Conservation (phyloP, 2,888 invertebrate genomes). For the Drosophila mayaguana region DNA sequence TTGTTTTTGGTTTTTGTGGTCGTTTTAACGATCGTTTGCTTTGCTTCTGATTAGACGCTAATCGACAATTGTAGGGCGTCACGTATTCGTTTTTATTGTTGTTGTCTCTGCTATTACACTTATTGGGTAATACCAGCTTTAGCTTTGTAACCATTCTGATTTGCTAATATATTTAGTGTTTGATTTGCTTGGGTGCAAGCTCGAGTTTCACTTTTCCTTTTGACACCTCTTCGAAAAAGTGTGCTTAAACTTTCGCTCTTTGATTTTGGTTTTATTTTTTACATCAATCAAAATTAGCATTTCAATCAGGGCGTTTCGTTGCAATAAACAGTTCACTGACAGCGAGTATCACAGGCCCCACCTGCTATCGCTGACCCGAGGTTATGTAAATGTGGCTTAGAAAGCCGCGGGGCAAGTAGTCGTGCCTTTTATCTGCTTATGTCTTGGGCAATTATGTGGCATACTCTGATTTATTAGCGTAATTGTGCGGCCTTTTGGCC, state of each 20-base stretch:
- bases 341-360: constrained; percentile 21
- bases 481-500: constrained; percentile 28
- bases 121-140: constrained; percentile 47
- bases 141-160: constrained; percentile 41
- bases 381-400: constrained; percentile 49
- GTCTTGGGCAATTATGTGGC: constrained; percentile 19
- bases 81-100: constrained; percentile 13
- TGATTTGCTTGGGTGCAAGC: constrained; percentile 46
- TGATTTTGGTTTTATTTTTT: constrained; percentile 24
- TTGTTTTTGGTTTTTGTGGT: constrained; percentile 61
- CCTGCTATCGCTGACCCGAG: constrained; percentile 32
- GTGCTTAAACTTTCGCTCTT: constrained; percentile 65
- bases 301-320: constrained; percentile 58
- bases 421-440: not conserved
- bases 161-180: constrained; percentile 29
- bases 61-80: constrained; percentile 51
- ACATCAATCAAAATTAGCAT: constrained; percentile 78
- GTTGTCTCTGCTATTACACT: constrained; percentile 26
- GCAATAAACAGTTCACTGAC: constrained; percentile 17
- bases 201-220: constrained; percentile 73
- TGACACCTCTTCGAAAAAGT: constrained; percentile 60
- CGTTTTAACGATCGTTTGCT: constrained; percentile 47
- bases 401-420: constrained; percentile 34
- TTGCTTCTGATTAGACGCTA: constrained; percentile 60
- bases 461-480: constrained; percentile 27